phyloP scores from a whole-genome alignment of 1,140 invertebrate species.

The Vanessa atalanta region DNA sequence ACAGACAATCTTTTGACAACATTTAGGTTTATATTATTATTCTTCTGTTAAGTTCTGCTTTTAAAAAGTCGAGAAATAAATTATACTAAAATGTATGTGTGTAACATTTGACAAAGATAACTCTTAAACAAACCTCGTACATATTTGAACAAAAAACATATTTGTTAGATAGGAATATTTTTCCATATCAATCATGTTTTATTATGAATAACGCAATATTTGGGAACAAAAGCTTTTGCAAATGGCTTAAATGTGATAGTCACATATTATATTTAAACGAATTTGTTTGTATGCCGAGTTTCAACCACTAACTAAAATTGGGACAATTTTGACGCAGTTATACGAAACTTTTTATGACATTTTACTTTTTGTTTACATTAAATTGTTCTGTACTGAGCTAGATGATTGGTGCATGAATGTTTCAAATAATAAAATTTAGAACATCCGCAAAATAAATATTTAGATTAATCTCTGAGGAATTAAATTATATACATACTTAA shows the following conservation, averaged over 20 bases:
- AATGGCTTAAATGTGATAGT: background rate
- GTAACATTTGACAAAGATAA: too few relatives aligned
- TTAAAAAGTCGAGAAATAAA: too few relatives aligned
- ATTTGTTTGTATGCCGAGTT: slow-evolving; percentile 1
- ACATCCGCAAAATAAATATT: too few relatives aligned
- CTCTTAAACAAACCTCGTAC: too few relatives aligned
- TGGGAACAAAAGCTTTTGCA: background rate
- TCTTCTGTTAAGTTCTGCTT: background rate
- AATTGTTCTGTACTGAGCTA: background rate
- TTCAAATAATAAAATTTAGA: too few relatives aligned
- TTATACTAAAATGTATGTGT: too few relatives aligned
- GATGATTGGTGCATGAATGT: background rate
- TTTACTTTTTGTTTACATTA: background rate
- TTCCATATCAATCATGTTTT: background rate
- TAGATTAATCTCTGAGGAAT: too few relatives aligned
- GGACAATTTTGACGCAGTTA: slow-evolving; percentile 1
- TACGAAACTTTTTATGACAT: background rate
- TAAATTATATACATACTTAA: too few relatives aligned
- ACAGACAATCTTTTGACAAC: too few relatives aligned
- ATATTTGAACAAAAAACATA: too few relatives aligned
- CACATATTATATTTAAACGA: background rate
- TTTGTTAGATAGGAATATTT: too few relatives aligned
- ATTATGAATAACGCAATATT: background rate
- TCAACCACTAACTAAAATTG: background rate
- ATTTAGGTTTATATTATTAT: background rate